These are phyloP conservation scores for Sphenopsis melanotis DNA, from an alignment of 2,797 vertebrate species.

Conservation along the genomic window DNA sequence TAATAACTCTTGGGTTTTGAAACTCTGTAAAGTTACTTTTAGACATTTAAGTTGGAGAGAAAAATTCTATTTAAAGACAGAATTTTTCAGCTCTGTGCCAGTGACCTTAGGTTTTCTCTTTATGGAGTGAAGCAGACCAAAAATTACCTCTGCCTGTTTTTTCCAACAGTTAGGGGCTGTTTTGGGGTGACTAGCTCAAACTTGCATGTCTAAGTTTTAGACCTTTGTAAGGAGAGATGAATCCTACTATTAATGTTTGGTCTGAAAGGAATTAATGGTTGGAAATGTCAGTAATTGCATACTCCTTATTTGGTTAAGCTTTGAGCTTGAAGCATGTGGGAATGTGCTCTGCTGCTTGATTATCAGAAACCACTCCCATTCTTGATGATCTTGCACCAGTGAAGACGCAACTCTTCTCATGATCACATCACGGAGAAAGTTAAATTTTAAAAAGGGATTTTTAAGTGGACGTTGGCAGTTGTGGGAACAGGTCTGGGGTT, in stretches of 20 bases:
- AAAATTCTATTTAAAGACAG: neutral
- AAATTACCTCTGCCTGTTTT: neutral
- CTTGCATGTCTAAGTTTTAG: neutral
- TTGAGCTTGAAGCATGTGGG: neutral
- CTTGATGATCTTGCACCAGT: neutral
- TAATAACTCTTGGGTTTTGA: neutral
- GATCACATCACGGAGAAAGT: neutral
- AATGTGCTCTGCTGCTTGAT: neutral
- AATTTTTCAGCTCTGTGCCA: neutral
- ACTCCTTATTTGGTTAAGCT: neutral
- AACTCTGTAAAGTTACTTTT: neutral
- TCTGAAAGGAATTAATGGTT: neutral
- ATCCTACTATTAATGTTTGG: neutral
- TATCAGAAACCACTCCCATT: neutral
- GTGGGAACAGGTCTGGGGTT: neutral
- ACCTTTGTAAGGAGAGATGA: neutral
- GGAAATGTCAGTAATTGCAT: neutral
- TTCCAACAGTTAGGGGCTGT: neutral
- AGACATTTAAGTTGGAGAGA: neutral
- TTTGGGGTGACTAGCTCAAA: neutral
- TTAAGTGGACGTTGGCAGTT: neutral
- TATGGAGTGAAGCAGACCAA: neutral
- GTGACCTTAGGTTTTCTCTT: neutral
- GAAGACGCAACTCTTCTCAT: neutral
- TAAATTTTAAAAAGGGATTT: neutral